A percentile compares a stretch with the other conserved stretches of the same genome.
Conservation (phyloP, 1,140 invertebrate genomes). For the Ylistrum balloti region DNA sequence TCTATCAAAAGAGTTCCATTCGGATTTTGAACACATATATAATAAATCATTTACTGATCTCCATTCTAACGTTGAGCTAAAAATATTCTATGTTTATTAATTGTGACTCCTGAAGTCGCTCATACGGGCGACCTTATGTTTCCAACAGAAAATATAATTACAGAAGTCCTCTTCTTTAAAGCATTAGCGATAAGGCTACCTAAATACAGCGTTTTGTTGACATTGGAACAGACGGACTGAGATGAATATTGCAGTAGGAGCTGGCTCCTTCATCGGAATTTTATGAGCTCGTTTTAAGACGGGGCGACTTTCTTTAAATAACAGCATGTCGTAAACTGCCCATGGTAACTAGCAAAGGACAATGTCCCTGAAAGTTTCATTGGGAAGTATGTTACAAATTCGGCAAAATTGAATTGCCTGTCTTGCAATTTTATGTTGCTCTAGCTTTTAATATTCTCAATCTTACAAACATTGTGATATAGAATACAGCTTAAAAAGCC, state of each 20-base stretch:
- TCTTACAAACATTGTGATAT: background rate
- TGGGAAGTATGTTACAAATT: background rate
- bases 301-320: background rate
- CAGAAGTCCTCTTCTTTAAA: background rate
- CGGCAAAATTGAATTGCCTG: background rate
- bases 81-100: too few relatives aligned
- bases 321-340: constrained; percentile 22
- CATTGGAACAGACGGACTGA: background rate
- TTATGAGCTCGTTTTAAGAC: constrained; percentile 8
- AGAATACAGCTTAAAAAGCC: too few relatives aligned
- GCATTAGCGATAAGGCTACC: background rate
- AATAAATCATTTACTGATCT: too few relatives aligned
- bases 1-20: too few relatives aligned
- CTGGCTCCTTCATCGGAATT: background rate
- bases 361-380: background rate
- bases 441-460: background rate
- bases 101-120: too few relatives aligned
- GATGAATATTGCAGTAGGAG: constrained; percentile 22
- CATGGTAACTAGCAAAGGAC: background rate
- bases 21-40: too few relatives aligned
- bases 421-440: background rate
- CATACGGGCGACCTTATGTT: background rate
- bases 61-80: too few relatives aligned
- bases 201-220: constrained; percentile 39
- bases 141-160: background rate